Evolutionary conservation across 2,113 vertebrate species (phyloP), one percentile per base, ranked within the genome.

Genomic region (Phaethon lepturus): DNA sequence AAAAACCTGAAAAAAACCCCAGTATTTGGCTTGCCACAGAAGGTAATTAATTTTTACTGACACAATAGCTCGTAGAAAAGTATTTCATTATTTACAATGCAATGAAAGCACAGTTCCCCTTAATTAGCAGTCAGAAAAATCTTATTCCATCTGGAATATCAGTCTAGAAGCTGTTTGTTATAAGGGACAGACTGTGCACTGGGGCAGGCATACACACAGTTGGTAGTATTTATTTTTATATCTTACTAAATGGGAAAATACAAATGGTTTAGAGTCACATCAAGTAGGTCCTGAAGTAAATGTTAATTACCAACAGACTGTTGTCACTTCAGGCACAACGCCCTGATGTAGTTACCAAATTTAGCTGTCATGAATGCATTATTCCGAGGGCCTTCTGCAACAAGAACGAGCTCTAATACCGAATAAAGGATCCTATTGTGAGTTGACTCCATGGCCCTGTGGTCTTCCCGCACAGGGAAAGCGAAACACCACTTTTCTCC

Each of bases 71-170:
- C 47, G 59, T 76, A 71, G 74, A 91, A 95, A 67, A 93, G 78
- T 17, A 88, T 52, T 81, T 95, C 78, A 92, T 95, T 95, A 95
- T 60, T 93, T 93, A 26, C 42, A 16, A 59, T 22, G n/a, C 3
- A 5, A 73, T 88, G 42, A 75, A 92, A 95, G 50, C 59, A 77
- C 29, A 80, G 49, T 66, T 95, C 88, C 69, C 96, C 69, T 56
- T 95, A 98, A 97, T 72, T 71, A 96, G 87, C 63, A 80, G 28
- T 84, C 45, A 91, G 89, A 76, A 86, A 91, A 72, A 17, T 5
- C 78, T 59, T 67, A 71, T 81, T 92, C 63, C 58, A 88, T 87
- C 44, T 91, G 24, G 80, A 91, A 93, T 40, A 94, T 80, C 35
- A 87, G 47, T 38, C 47, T 91, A 68, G 56, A 88, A 97, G 72